Percentiles rank a stretch among this genome's conserved stretches.
Evolutionary conservation across 2,888 invertebrate species (phyloP).

Genomic region (Synergus itoensis): DNA sequence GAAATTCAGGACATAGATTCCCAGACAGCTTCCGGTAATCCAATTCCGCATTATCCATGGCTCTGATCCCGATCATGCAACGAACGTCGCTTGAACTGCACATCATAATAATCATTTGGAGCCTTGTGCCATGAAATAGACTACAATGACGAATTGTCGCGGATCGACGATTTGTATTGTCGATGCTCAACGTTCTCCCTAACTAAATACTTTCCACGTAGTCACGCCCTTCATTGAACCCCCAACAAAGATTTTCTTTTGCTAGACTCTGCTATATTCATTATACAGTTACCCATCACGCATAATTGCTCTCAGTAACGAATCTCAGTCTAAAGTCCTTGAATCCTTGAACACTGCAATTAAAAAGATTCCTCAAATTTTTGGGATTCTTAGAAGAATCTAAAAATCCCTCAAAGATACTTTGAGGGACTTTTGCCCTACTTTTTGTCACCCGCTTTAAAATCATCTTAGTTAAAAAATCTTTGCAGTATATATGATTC

Average conservation of each 20-base stretch:
- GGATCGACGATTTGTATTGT: conserved; percentile 64
- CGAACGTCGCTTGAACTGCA: conserved; percentile 58
- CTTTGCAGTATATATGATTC: too few relatives aligned
- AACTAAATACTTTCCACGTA: conserved; percentile 56
- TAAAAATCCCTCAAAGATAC: too few relatives aligned
- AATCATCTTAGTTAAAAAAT: too few relatives aligned
- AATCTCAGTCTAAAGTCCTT: too few relatives aligned
- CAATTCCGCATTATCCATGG: conserved; percentile 69
- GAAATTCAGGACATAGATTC: conserved; percentile 54
- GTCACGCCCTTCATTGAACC: conserved; percentile 39
- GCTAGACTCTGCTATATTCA: not conserved
- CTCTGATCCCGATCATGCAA: conserved; percentile 54
- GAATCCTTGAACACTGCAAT: too few relatives aligned
- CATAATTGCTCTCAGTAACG: too few relatives aligned
- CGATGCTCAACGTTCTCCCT: conserved; percentile 61
- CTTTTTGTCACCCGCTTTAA: too few relatives aligned
- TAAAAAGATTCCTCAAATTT: too few relatives aligned
- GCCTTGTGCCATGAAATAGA: conserved; percentile 55
- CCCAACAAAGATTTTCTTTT: conserved; percentile 21
- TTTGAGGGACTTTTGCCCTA: too few relatives aligned
- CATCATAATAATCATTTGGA: conserved; percentile 62
- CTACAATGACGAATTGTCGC: conserved; percentile 63
- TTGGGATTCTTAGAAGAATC: too few relatives aligned
- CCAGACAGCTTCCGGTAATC: conserved; percentile 64
- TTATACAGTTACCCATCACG: not conserved